Evolutionary conservation across 2,888 invertebrate species (phyloP).

Genomic region (Drosophila quinaria): DNA sequence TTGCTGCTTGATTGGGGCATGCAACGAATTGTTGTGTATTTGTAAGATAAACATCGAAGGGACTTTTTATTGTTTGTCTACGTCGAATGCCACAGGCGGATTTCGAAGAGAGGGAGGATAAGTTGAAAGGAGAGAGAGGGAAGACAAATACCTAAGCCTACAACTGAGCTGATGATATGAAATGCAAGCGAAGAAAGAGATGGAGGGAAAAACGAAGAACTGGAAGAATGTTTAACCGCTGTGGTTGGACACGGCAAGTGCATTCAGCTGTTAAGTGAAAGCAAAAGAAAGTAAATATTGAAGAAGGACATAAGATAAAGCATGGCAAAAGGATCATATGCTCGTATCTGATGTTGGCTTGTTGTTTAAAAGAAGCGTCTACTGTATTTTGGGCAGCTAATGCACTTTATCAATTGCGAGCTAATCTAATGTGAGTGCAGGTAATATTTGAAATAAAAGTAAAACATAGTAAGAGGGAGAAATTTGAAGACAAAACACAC

Average conservation of each 20-base stretch:
- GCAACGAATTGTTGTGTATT: constrained; percentile 72
- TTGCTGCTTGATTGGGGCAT: constrained; percentile 60
- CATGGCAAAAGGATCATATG: constrained; percentile 2
- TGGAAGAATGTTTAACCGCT: not conserved
- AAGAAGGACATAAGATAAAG: constrained; percentile 11
- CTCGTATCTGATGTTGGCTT: not conserved
- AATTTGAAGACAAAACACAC: not conserved
- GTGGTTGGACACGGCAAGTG: constrained; percentile 38
- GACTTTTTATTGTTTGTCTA: constrained; percentile 53
- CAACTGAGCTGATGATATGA: constrained; percentile 33
- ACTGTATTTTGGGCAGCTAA: constrained; percentile 11
- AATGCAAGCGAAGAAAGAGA: not conserved
- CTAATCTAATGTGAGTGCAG: constrained; percentile 15
- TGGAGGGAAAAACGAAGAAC: not conserved
- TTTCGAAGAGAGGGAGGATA: not conserved
- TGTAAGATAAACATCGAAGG: constrained; percentile 73
- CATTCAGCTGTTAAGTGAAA: constrained; percentile 55
- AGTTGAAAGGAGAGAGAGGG: not conserved
- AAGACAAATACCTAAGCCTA: constrained; percentile 39
- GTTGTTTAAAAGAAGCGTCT: not conserved
- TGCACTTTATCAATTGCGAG: constrained; percentile 16
- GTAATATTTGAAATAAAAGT: not conserved
- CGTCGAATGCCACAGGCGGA: constrained; percentile 37
- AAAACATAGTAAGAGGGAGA: not conserved
- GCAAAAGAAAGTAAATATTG: constrained; percentile 35